Conservation (phyloP, 2,888 invertebrate genomes). For the Electrophaes corylata region DNA sequence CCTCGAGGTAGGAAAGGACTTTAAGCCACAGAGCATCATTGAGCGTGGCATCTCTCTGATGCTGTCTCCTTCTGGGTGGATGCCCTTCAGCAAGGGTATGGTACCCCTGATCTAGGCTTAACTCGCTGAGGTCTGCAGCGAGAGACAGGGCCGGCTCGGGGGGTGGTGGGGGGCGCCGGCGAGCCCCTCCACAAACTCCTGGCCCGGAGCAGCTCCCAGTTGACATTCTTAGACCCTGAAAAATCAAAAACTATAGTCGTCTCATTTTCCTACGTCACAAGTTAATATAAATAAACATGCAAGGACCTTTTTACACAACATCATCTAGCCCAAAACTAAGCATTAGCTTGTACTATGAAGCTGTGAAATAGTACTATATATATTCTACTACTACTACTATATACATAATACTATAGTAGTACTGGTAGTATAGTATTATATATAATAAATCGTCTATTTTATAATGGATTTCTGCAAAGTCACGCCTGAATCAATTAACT, state of each 20-base stretch:
- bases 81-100: constrained; percentile 90
- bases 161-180: constrained; percentile 74
- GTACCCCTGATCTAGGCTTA: constrained; percentile 92
- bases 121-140: constrained; percentile 79
- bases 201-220: constrained; percentile 74
- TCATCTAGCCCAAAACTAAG: too few relatives aligned
- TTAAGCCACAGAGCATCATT: constrained; percentile 75
- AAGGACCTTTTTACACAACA: too few relatives aligned
- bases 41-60: constrained; percentile 61
- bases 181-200: constrained; percentile 72
- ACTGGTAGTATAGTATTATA: too few relatives aligned
- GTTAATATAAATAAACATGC: too few relatives aligned
- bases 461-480: neutral
- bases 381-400: too few relatives aligned
- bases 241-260: constrained; percentile 20
- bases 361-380: too few relatives aligned
- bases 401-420: too few relatives aligned
- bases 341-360: too few relatives aligned
- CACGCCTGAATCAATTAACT: too few relatives aligned
- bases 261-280: too few relatives aligned
- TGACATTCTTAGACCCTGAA: constrained; percentile 70
- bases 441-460: too few relatives aligned
- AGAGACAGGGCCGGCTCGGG: constrained; percentile 76
- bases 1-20: constrained; percentile 74
- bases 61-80: constrained; percentile 65